Evolutionary conservation across 2,113 vertebrate species (phyloP), one percentile per base, ranked within the genome.

Genomic region (Arvicanthis niloticus): DNA sequence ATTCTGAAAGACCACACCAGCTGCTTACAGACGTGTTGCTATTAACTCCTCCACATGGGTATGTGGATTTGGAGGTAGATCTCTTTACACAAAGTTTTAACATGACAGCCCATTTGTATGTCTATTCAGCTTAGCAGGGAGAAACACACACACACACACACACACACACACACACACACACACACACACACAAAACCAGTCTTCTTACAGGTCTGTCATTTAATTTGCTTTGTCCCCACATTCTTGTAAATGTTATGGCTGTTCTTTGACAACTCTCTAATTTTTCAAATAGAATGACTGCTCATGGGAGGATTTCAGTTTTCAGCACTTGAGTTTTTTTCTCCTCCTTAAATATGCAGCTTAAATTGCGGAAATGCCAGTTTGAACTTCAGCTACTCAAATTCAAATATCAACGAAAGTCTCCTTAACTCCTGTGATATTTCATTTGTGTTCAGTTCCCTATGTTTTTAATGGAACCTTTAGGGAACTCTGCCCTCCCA

Each of bases 191-290:
- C 60, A 62, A 8, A 62, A 62, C 58, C 65, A 93, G 80, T 29
- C n/a, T 93, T 88, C 91, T 95, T 21, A 82, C 24, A 58, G 68
- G 82, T 96, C 96, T 94, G 81, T 97, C 89, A 93, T 96, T 96
- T 97, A 81, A 96, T 98, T 96, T 98, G 29, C 68, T 97, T 78
- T 89, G 91, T 97, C 93, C 93, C 48, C 94, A 84, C n/a, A 86
- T 94, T 97, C 96, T 92, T 92, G 77, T 97, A 97, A 98, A 97
- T 95, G 91, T 97, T 97, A 93, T 95, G 94, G 89, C 91, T 97
- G 77, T 91, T 96, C 89, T 86, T 97, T 96, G 97, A 97, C 89
- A 97, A 91, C 87, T 91, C 88, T 95, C 82, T 96, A 96, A 97
- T 97, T 97, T 96, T 97, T 97, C 89, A 95, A 96, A 91, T 82